Conservation (phyloP, 1,140 invertebrate genomes). For the Zaprionus capensis region DNA sequence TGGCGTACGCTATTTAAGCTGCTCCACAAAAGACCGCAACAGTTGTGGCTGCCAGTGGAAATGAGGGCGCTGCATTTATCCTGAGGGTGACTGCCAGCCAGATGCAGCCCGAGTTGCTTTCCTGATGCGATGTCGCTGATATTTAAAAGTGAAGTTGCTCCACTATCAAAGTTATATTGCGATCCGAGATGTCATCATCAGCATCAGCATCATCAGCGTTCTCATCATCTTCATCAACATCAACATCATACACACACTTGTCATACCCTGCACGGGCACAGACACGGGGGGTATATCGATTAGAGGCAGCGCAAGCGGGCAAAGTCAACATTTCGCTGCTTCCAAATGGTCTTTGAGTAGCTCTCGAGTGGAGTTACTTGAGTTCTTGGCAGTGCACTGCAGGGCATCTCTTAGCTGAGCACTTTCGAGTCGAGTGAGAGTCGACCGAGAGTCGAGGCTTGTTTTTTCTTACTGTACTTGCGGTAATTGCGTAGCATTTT, state of each 20-base stretch:
- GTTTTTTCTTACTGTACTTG: slow-evolving; percentile 59
- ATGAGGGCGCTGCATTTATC: slow-evolving; percentile 75
- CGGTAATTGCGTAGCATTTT: slow-evolving; percentile 75
- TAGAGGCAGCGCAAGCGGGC: background rate
- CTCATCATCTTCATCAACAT: background rate
- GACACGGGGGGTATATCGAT: background rate
- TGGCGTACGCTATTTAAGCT: slow-evolving; percentile 2
- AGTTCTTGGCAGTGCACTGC: background rate
- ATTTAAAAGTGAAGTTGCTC: slow-evolving; percentile 74
- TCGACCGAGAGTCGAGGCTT: background rate
- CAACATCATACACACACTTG: slow-evolving; percentile 15
- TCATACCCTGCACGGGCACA: slow-evolving; percentile 28
- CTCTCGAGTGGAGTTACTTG: background rate
- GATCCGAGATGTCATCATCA: slow-evolving; percentile 15
- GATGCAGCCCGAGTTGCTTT: slow-evolving; percentile 17
- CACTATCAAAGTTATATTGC: slow-evolving; percentile 26
- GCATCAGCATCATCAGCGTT: slow-evolving; percentile 20
- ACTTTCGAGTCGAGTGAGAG: background rate
- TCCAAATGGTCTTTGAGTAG: background rate
- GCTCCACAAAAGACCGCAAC: slow-evolving; percentile 37
- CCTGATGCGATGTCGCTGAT: slow-evolving; percentile 75
- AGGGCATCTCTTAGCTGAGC: slow-evolving; percentile 49
- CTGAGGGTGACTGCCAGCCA: slow-evolving; percentile 51
- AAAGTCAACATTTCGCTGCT: background rate
- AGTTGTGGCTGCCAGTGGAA: slow-evolving; percentile 61